Conservation (phyloP, 1,140 invertebrate genomes). For the Chrysopa pallens region DNA sequence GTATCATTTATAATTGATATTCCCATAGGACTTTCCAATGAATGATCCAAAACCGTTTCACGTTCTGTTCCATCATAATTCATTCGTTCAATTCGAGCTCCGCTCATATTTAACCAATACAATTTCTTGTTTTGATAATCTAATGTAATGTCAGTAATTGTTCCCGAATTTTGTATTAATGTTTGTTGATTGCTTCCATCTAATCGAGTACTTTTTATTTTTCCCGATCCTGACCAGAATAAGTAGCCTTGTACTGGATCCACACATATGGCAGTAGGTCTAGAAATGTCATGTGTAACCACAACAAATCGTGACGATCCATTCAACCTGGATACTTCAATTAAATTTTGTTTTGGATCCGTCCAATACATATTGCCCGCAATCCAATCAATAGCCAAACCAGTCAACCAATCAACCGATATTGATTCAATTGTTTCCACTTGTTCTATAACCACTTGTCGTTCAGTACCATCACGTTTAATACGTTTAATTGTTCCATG, state of each 20-base stretch:
- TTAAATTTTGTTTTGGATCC: slow-evolving; percentile 66
- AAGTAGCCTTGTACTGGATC: slow-evolving; percentile 42
- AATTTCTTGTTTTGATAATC: slow-evolving; percentile 46
- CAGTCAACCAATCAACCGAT: slow-evolving; percentile 45
- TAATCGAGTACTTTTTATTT: slow-evolving; percentile 33
- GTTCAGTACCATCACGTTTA: slow-evolving; percentile 53
- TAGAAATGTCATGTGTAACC: slow-evolving; percentile 46
- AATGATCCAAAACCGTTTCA: slow-evolving; percentile 46
- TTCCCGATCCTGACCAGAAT: slow-evolving; percentile 40
- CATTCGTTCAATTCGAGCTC: slow-evolving; percentile 67
- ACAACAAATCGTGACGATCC: slow-evolving; percentile 63
- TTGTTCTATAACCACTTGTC: slow-evolving; percentile 31
- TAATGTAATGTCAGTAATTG: slow-evolving; percentile 37
- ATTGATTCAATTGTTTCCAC: slow-evolving; percentile 35
- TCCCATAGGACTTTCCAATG: slow-evolving; percentile 59
- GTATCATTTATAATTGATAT: slow-evolving; percentile 51
- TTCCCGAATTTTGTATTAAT: slow-evolving; percentile 29
- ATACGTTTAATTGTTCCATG: slow-evolving; percentile 54
- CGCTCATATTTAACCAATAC: slow-evolving; percentile 81
- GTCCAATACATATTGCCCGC: slow-evolving; percentile 82
- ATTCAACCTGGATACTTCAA: slow-evolving; percentile 68
- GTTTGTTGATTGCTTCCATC: slow-evolving; percentile 35
- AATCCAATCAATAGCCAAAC: slow-evolving; percentile 73
- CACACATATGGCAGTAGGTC: slow-evolving; percentile 42
- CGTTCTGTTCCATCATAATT: slow-evolving; percentile 51